Base-by-base conservation (phyloP, 2,797 vertebrate species). In the Staurois parvus region DNA sequence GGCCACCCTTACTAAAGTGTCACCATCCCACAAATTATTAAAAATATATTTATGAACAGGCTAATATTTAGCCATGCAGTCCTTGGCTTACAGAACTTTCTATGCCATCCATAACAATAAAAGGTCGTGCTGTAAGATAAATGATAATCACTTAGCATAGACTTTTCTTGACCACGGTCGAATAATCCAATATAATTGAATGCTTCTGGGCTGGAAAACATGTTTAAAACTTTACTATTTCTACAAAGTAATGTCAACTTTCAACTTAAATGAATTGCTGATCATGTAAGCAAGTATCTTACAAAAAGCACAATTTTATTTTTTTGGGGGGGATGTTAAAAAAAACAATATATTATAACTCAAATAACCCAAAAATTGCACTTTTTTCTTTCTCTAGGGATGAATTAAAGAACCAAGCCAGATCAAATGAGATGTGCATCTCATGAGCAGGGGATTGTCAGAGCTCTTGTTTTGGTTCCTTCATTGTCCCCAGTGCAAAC, bases 121-220 rank as follows among this genome's bases (percentile, higher is more conserved):
- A 86, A 76, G 79, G 79, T 86, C 9, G 37, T 48, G 73, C 74
- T n/a, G 79, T 62, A 86, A 86, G 79, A 86, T 72, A 82, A 86
- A 86, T 82, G 79, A 77, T 72, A 72, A 86, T 77, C 84, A 76
- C 67, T 77, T 85, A 81, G 79, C 74, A 62, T 72, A 45, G 48
- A 77, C 79, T 77, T 76, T 76, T 70, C 72, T 86, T 81, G n/a
- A 77, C 70, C 84, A 86, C 64, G 84, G 79, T 86, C 72, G 73
- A 86, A 69, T 86, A 82, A 86, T 62, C 84, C 79, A 76, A 52
- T 72, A 77, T 86, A 82, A 86, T 82, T 86, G 84, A 82, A 86
- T 72, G 52, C 67, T 86, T 81, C 79, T 86, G 66, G 79, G 7
- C 74, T 86, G 79, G 75, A 86, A 82, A 85, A 72, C 29, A 77